Evolutionary conservation across 2,113 vertebrate genomes (phyloP).

Genomic region (Chloebia gouldiae): DNA sequence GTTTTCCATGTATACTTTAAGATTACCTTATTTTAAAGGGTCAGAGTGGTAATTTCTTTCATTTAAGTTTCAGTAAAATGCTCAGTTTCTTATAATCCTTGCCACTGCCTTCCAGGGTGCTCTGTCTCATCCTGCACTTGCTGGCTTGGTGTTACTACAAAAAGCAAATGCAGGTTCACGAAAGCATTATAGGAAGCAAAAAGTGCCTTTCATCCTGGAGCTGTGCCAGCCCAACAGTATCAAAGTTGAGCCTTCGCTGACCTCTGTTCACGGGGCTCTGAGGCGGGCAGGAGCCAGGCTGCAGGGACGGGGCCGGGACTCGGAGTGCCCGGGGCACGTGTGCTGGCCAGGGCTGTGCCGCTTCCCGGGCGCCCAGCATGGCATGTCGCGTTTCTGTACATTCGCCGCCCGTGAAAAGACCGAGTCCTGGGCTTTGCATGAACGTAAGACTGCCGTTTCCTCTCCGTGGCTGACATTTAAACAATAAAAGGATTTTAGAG

Average conservation of each 20-base stretch:
- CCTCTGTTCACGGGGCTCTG: not conserved
- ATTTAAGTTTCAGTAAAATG: not conserved
- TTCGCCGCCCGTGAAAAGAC: not conserved
- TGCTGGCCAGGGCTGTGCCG: not conserved
- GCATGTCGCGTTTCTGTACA: rapidly evolving
- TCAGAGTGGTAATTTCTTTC: not conserved
- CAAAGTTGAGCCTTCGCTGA: not conserved
- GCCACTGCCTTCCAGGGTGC: not conserved
- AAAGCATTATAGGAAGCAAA: not conserved
- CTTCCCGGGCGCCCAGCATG: not conserved
- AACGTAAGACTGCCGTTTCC: not conserved
- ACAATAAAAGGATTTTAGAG: not conserved
- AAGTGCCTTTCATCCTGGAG: not conserved
- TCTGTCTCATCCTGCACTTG: not conserved
- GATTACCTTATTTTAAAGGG: not conserved
- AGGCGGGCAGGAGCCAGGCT: not conserved
- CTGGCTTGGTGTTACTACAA: not conserved
- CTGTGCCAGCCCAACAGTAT: not conserved
- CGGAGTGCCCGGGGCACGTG: rapidly evolving
- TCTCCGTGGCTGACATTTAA: not conserved
- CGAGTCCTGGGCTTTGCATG: not conserved
- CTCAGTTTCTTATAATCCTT: not conserved
- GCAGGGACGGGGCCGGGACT: rapidly evolving
- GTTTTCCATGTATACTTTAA: not conserved
- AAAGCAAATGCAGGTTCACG: not conserved